Evolutionary conservation across 92 coral and sea anemone genomes (phyloP).

Genomic region (Umimayanthus kanabou): DNA sequence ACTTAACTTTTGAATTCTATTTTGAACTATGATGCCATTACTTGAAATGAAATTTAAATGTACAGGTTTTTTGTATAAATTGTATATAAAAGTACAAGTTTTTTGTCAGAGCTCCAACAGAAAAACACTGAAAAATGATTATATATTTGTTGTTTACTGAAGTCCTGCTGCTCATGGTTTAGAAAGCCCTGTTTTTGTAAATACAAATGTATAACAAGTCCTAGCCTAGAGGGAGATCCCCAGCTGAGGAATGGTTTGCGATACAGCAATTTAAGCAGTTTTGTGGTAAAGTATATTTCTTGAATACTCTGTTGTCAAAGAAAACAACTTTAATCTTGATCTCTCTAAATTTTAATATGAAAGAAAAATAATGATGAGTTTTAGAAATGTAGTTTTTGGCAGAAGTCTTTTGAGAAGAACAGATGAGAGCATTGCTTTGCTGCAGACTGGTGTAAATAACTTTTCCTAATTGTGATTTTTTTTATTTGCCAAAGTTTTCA

Average conservation of each 20-base stretch:
- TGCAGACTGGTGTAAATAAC: no score
- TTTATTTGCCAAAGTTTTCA: not conserved
- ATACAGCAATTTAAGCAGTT: conserved; percentile 36
- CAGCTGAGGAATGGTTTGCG: conserved; percentile 26
- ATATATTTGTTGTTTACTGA: not conserved
- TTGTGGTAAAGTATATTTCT: conserved; percentile 43
- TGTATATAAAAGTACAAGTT: not conserved
- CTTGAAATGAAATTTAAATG: not conserved
- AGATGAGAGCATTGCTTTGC: no score
- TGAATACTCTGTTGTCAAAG: not conserved
- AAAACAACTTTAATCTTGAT: not conserved
- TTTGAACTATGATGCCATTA: not conserved
- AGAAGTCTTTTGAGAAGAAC: not conserved
- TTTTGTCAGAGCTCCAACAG: not conserved
- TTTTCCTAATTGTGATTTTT: no score
- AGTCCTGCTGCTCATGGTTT: not conserved
- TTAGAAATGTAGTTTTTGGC: not conserved
- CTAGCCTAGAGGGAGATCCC: conserved; percentile 24
- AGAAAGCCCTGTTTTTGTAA: not conserved
- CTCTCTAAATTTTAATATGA: not conserved
- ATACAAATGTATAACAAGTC: conserved; percentile 20
- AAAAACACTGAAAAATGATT: not conserved
- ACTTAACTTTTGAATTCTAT: no score
- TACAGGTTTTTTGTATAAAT: not conserved
- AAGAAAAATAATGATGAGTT: no score